phyloP scores from a whole-genome alignment of 2,797 vertebrate genomes.

The Zenarchopterus dispar region DNA sequence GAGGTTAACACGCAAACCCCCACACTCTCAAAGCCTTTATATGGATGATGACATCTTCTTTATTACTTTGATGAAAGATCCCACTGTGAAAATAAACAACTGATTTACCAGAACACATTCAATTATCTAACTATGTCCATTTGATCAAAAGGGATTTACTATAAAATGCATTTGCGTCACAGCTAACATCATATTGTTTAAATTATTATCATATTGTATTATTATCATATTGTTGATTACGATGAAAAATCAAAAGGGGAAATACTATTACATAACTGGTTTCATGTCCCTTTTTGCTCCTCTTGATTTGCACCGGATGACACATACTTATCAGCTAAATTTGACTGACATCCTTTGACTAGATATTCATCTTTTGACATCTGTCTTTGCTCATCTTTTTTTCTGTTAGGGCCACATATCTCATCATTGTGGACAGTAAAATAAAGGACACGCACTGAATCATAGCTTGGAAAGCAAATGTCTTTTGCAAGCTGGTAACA shows the following conservation, averaged over 20 bases:
- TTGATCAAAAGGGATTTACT: constrained; percentile 41
- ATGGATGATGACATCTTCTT: constrained; percentile 16
- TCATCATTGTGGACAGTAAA: not conserved
- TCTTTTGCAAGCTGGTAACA: constrained; percentile 8
- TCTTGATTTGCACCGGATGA: not conserved
- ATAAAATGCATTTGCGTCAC: constrained; percentile 27
- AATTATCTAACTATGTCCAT: constrained; percentile 38
- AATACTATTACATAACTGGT: not conserved
- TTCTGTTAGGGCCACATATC: not conserved
- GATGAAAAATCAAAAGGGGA: constrained; percentile 1
- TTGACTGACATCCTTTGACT: constrained; percentile 1
- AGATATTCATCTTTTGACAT: not conserved
- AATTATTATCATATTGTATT: too few relatives aligned
- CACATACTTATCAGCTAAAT: not conserved
- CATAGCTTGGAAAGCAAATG: constrained; percentile 16
- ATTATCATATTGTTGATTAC: constrained; percentile 6
- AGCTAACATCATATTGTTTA: not conserved
- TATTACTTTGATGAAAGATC: constrained; percentile 44
- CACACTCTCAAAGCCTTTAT: constrained; percentile 1
- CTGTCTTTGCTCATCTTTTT: constrained; percentile 1
- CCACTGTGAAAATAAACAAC: constrained; percentile 31
- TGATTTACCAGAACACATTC: constrained; percentile 37
- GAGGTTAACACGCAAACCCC: constrained; percentile 16
- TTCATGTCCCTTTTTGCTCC: not conserved
- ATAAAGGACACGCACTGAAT: constrained; percentile 8